Evolutionary conservation across 2,888 invertebrate genomes (phyloP), one percentile per base, ranked within the genome.

Genomic region (Spodoptera picta): DNA sequence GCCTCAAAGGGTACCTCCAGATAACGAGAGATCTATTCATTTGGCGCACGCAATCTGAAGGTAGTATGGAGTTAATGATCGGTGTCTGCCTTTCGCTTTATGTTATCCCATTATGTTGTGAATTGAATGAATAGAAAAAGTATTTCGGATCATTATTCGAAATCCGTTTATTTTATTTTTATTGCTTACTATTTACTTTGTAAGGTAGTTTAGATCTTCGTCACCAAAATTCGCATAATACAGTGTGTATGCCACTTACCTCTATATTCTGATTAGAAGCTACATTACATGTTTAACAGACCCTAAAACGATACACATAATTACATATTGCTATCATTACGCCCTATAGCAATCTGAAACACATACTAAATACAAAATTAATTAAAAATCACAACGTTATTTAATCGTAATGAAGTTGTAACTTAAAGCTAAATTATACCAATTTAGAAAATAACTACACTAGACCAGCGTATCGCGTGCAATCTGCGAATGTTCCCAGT

Each of bases 21-120:
- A 83, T 84, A 83, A 83, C 79, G 77, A 76, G 80, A 59, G 41
- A 62, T 65, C 73, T 72, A 74, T 82, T 80, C 77, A 77, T 73
- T 70, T 65, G 64, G 60, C 51, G 51, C 10, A 31, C 49, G 24
- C 58, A 60, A 64, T 62, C 49, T 41, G 24, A 51, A 45, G 50
- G 53, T 48, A 60, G 53, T 48, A 60, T 62, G 48, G 54, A 9
- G 45, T 31, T 57, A 45, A 65, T 68, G 56, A 63, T 69, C 49
- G 31, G 41, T 48, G 1, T 36, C n/a, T 23, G 42, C 42, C 36
- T 42, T 10, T 31, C n/a, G 43, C 60, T 48, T 43, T 49, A 46
- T 31, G 46, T 57, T 57, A 50, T 23, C 9, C 14, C 19, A 41
- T 36, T 53, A 41, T 27, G 44, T 24, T n/a, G 36, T 5, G 36